Conservation (phyloP, 2,797 vertebrate genomes). For the Poecile montanus region DNA sequence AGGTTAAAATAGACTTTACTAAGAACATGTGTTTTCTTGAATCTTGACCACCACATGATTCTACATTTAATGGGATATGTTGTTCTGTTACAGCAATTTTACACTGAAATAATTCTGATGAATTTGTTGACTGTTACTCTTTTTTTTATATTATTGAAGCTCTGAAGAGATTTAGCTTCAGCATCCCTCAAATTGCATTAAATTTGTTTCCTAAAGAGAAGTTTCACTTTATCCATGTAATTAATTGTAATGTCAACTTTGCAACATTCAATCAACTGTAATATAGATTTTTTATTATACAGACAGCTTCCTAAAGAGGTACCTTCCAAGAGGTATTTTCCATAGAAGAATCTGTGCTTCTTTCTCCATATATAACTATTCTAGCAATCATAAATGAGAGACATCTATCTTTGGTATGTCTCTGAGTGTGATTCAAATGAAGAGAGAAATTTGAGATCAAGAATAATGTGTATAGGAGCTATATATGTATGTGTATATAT, state of each 20-base stretch:
- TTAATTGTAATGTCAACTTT: background rate
- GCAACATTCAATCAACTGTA: background rate
- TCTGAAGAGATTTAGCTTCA: background rate
- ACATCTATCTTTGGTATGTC: background rate
- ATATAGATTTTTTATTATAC: background rate
- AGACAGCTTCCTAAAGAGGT: background rate
- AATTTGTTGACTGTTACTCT: background rate
- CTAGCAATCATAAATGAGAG: background rate
- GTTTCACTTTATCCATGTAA: background rate
- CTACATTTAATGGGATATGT: rapidly evolving
- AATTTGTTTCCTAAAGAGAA: background rate
- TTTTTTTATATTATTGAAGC: background rate
- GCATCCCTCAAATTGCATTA: background rate
- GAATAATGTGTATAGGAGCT: background rate
- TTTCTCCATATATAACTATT: background rate
- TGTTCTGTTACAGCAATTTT: background rate
- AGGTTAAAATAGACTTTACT: background rate
- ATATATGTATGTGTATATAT: background rate
- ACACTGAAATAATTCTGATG: background rate
- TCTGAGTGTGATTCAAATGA: background rate
- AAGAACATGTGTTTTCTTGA: background rate
- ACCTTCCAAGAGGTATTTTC: background rate
- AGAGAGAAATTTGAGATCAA: background rate
- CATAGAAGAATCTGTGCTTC: background rate
- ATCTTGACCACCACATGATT: background rate